phyloP scores from a whole-genome alignment of 2,113 vertebrate genomes.

The Daphoenositta chrysoptera region DNA sequence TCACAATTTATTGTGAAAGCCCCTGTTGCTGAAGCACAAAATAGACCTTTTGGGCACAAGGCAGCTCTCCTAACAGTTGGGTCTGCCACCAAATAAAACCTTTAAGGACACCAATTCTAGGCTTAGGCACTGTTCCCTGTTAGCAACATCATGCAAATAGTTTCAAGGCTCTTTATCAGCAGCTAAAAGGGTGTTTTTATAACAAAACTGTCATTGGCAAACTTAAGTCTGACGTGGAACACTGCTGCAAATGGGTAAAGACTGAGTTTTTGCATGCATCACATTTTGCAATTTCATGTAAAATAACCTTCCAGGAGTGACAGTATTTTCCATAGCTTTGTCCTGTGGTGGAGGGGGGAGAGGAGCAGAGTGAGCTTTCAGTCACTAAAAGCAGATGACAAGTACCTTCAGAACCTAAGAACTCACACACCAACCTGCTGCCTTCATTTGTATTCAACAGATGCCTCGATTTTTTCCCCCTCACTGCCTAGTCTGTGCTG shows the following conservation, averaged over 20 bases:
- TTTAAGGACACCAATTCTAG: slow-evolving; percentile 25
- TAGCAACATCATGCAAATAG: not conserved
- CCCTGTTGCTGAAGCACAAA: not conserved
- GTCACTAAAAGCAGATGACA: slow-evolving; percentile 3
- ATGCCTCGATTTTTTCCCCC: slow-evolving; percentile 34
- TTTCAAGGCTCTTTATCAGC: not conserved
- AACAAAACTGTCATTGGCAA: not conserved
- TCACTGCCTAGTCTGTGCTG: slow-evolving; percentile 51
- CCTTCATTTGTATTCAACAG: slow-evolving; percentile 72
- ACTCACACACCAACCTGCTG: slow-evolving; percentile 43
- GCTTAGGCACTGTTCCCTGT: not conserved
- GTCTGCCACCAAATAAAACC: slow-evolving; percentile 37
- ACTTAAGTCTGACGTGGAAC: not conserved
- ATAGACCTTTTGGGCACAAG: slow-evolving; percentile 7
- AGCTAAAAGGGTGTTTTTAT: not conserved
- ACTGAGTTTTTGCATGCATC: not conserved
- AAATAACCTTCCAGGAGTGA: not conserved
- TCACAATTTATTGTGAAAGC: slow-evolving; percentile 8
- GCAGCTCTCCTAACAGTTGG: not conserved
- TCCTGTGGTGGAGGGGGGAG: not conserved
- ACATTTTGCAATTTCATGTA: not conserved
- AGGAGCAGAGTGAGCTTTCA: not conserved
- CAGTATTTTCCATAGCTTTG: not conserved
- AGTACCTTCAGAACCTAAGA: slow-evolving; percentile 21
- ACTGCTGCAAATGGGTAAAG: not conserved